phyloP scores from a whole-genome alignment of 2,888 invertebrate species.

The Synergus itoensis region DNA sequence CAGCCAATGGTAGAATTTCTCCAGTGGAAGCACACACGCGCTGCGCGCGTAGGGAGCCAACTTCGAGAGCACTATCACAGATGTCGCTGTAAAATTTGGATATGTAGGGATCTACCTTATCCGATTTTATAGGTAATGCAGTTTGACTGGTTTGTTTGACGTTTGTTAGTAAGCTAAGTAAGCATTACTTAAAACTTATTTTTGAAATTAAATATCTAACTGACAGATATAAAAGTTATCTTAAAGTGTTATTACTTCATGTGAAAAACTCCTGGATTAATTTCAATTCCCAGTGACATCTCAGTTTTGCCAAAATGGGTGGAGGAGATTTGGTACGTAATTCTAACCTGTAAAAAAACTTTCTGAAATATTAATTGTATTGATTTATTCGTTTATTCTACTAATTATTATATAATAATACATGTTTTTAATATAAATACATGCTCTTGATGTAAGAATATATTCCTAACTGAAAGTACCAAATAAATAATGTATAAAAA shows the following conservation, averaged over 20 bases:
- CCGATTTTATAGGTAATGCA: no score
- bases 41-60: no score
- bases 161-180: neutral
- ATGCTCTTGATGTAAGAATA: neutral
- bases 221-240: neutral
- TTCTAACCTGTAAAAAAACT: conserved; percentile 40
- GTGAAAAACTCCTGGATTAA: neutral
- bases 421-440: neutral
- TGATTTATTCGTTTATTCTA: neutral
- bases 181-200: neutral
- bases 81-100: no score
- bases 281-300: neutral
- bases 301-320: conserved; percentile 68
- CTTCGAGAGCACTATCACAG: no score
- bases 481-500: neutral
- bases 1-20: no score
- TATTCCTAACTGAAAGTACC: neutral
- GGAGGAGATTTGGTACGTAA: conserved; percentile 76
- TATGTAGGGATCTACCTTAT: no score
- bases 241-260: neutral
- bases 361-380: neutral
- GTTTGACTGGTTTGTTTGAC: neutral
- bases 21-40: no score
- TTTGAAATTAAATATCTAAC: neutral
- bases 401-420: conserved; percentile 10